Percentiles rank a stretch among this genome's conserved stretches.
These are phyloP conservation scores for Cathartes aura DNA, from an alignment of 2,113 vertebrate genomes.

Conservation along the genomic window DNA sequence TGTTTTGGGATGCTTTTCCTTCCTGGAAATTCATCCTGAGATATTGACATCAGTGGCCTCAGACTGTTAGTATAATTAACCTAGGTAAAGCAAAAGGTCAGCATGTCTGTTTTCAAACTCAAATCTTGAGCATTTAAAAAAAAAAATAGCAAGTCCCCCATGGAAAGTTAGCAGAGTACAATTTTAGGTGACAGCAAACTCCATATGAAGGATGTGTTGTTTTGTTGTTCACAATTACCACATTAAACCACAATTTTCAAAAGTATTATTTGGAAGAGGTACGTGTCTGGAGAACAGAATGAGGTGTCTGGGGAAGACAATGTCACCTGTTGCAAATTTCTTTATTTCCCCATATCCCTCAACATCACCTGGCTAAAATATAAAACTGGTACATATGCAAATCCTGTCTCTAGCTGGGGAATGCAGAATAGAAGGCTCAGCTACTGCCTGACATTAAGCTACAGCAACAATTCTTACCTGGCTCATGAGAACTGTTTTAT, in stretches of 20 bases:
- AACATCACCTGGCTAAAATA: neutral
- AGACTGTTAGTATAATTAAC: neutral
- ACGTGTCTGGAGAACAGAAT: neutral
- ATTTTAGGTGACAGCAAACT: neutral
- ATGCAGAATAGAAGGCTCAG: neutral
- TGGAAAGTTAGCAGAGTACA: neutral
- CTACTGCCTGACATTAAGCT: neutral
- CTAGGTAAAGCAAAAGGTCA: neutral
- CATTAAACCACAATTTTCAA: neutral
- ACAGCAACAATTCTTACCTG: neutral
- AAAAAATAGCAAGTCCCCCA: neutral
- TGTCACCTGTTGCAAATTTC: neutral
- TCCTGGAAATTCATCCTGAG: conserved; percentile 16
- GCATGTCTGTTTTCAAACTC: neutral
- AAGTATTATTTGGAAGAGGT: neutral
- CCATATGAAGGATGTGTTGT: neutral
- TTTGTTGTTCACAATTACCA: neutral
- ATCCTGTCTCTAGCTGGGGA: neutral
- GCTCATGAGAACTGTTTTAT: neutral
- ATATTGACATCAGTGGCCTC: neutral
- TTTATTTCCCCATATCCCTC: neutral
- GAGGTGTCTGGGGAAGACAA: neutral
- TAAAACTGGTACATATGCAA: neutral
- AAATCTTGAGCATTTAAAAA: neutral
- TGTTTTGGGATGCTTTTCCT: neutral